Evolutionary conservation across 92 coral and sea anemone genomes (phyloP).

Genomic region (Porites cylindrica): DNA sequence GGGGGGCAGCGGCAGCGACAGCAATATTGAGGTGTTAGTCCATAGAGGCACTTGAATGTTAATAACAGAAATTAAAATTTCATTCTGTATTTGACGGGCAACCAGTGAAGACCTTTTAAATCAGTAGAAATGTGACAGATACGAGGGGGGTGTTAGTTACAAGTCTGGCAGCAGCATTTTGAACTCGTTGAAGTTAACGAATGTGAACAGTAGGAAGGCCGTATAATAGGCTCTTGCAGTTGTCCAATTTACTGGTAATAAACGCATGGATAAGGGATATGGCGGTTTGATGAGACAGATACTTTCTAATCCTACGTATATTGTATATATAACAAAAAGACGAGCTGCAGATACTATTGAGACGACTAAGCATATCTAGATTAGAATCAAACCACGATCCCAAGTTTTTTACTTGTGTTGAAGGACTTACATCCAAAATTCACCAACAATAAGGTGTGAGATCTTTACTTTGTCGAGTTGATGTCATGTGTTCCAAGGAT

Average conservation of each 20-base stretch:
- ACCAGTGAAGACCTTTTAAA: neutral
- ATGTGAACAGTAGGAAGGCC: neutral
- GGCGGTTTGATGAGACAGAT: too few relatives aligned
- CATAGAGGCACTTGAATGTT: slow-evolving; percentile 5
- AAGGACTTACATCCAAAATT: neutral
- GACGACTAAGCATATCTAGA: too few relatives aligned
- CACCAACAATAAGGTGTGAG: neutral
- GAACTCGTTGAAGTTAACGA: neutral
- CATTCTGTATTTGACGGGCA: neutral
- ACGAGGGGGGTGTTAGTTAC: neutral
- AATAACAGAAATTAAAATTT: neutral
- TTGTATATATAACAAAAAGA: too few relatives aligned
- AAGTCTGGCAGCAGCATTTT: neutral
- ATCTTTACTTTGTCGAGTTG: neutral
- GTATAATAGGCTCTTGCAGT: too few relatives aligned
- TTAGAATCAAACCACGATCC: neutral
- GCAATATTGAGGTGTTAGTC: slow-evolving; percentile 2
- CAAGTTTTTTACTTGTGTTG: neutral
- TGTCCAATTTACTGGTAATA: too few relatives aligned
- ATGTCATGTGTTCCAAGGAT: neutral
- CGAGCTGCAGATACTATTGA: too few relatives aligned
- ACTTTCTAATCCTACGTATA: too few relatives aligned
- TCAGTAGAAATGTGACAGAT: neutral
- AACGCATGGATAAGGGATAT: too few relatives aligned
- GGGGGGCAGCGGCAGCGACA: neutral